Percentiles rank a stretch among this genome's conserved stretches.
Evolutionary conservation across 2,888 invertebrate genomes (phyloP).

Genomic region (Polyommatus iphigenia): DNA sequence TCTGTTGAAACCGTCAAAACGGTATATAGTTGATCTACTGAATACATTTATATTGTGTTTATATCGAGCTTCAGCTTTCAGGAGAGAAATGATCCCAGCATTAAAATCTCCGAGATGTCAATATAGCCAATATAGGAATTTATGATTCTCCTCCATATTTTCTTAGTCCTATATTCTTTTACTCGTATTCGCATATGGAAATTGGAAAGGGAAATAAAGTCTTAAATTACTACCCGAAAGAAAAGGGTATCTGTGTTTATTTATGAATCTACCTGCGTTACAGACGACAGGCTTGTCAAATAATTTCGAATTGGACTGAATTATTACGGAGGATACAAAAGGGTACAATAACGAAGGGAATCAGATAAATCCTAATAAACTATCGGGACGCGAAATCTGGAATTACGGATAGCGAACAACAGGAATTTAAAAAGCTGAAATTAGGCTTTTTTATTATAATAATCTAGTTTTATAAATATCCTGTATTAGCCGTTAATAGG

Average conservation of each 20-base stretch:
- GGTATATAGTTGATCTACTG: background rate
- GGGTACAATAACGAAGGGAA: background rate
- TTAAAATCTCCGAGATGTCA: background rate
- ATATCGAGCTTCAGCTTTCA: background rate
- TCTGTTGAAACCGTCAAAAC: no score
- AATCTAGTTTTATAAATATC: background rate
- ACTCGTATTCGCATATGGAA: background rate
- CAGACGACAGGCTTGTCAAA: background rate
- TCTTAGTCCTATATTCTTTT: background rate
- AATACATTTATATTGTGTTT: background rate
- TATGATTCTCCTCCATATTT: background rate
- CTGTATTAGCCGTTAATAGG: no score
- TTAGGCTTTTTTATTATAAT: background rate
- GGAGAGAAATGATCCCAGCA: background rate
- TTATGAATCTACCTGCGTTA: background rate
- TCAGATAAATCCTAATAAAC: background rate
- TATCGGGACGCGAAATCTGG: background rate
- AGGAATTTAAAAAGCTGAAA: background rate
- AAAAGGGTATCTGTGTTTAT: constrained; percentile 1
- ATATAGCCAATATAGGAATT: background rate
- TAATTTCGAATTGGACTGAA: background rate
- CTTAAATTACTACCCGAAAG: background rate
- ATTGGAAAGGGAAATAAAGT: background rate
- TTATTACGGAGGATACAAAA: background rate
- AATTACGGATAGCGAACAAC: background rate